Conservation (phyloP, 2,113 vertebrate species). For the Myiopsitta monachus region DNA sequence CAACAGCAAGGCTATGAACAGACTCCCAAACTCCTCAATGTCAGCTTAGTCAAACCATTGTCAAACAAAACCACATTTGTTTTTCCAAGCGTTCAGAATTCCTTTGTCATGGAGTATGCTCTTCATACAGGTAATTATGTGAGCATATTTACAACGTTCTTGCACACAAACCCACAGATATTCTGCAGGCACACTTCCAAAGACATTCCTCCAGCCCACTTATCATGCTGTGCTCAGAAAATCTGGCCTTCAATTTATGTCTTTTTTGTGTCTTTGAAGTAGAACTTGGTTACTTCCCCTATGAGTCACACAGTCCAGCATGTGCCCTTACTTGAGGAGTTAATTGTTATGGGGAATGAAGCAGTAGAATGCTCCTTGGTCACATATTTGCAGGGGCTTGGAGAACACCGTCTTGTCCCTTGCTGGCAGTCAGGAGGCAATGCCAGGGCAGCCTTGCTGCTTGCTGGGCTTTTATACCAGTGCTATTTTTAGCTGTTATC, state of each 20-base stretch:
- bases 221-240: neutral
- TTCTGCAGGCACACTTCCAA: neutral
- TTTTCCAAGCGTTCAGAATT: neutral
- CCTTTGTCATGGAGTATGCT: fast-evolving
- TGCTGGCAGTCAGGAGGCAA: neutral
- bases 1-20: constrained; percentile 3
- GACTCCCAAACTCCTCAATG: neutral
- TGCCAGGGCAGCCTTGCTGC: neutral
- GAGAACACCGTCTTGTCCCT: neutral
- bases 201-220: neutral
- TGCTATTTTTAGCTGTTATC: constrained; percentile 61
- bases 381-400: neutral
- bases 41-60: neutral
- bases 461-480: neutral
- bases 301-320: neutral
- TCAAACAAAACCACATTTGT: neutral
- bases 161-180: neutral
- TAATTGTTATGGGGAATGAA: constrained; percentile 28
- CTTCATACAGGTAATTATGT: neutral
- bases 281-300: neutral
- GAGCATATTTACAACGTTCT: neutral
- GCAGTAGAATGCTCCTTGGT: neutral
- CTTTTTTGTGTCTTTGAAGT: neutral
- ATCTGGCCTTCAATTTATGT: neutral
- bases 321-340: neutral